A percentile compares a stretch with the other conserved stretches of the same genome.
Conservation (phyloP, 2,113 vertebrate genomes). For the Paraplagusia blochii region DNA sequence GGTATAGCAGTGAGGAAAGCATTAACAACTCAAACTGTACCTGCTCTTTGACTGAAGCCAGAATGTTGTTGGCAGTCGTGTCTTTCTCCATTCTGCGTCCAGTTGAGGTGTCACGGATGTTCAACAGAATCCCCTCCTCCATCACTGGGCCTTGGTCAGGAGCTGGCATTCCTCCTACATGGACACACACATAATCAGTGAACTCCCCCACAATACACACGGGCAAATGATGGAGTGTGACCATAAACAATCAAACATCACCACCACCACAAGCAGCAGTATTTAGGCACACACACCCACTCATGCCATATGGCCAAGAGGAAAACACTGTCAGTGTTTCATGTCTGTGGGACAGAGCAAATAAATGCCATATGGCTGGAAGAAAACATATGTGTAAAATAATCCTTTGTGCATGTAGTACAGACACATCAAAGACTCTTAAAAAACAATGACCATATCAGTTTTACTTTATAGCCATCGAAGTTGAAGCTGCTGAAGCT, state of each 20-base stretch:
- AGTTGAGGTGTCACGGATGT: conserved; percentile 75
- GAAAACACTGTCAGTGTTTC: conserved; percentile 47
- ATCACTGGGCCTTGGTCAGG: conserved; percentile 87
- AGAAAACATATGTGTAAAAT: conserved; percentile 43
- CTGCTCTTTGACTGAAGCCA: conserved; percentile 98
- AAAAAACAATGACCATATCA: too few species aligned
- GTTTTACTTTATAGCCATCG: too few species aligned
- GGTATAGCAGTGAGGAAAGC: too few species aligned
- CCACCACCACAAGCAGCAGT: conserved; percentile 7
- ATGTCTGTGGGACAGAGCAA: conserved; percentile 46
- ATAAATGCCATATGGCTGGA: conserved; percentile 59
- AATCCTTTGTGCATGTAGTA: conserved; percentile 36
- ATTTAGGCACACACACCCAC: conserved; percentile 56
- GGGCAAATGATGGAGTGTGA: conserved; percentile 33
- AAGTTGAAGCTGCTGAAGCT: too few species aligned
- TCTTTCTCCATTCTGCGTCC: conserved; percentile 85
- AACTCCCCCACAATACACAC: conserved; percentile 19
- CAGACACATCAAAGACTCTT: too few species aligned
- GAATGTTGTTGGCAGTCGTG: conserved; percentile 90
- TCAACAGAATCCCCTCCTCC: conserved; percentile 86
- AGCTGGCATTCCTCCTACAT: conserved; percentile 86
- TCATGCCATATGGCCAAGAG: conserved; percentile 63
- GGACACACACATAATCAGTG: conserved; percentile 31
- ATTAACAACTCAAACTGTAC: conserved; percentile 66
- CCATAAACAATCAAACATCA: conserved; percentile 36